A percentile compares a stretch with the other conserved stretches of the same genome.
phyloP scores from a whole-genome alignment of 2,797 vertebrate species.

The Sebastes diaconus region DNA sequence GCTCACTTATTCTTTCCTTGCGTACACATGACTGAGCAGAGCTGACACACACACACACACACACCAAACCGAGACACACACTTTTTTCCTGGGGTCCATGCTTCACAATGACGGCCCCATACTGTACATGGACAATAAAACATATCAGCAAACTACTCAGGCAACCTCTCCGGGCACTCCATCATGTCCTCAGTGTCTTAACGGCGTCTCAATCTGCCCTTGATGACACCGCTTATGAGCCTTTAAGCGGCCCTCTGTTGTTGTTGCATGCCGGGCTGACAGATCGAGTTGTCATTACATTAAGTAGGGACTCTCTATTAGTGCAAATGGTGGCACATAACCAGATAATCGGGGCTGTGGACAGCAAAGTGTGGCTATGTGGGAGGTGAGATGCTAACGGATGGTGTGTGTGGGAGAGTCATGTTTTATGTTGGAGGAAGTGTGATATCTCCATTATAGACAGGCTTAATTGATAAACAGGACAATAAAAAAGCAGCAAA shows the following conservation, averaged over 20 bases:
- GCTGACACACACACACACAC: conserved; percentile 27
- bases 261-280: conserved; percentile 33
- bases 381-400: conserved; percentile 81
- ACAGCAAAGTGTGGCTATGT: conserved; percentile 80
- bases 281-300: conserved; percentile 72
- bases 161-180: conserved; percentile 54
- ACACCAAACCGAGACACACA: conserved; percentile 1
- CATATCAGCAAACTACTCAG: conserved; percentile 62
- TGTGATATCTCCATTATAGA: conserved; percentile 79
- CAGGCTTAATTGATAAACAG: conserved; percentile 80
- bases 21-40: conserved; percentile 64
- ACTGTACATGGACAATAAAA: conserved; percentile 66
- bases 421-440: conserved; percentile 79
- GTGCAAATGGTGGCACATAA: conserved; percentile 77
- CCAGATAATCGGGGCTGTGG: conserved; percentile 68
- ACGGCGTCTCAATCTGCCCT: conserved; percentile 64
- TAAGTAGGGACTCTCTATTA: conserved; percentile 73
- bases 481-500: conserved; percentile 75
- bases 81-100: conserved; percentile 8
- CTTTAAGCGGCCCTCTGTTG: conserved; percentile 57
- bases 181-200: conserved; percentile 58
- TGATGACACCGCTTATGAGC: conserved; percentile 63
- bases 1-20: conserved; percentile 62
- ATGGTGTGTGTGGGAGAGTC: conserved; percentile 83
- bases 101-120: conserved; percentile 22